Evolutionary conservation across 2,797 vertebrate genomes (phyloP).

Genomic region (Antrozous pallidus): DNA sequence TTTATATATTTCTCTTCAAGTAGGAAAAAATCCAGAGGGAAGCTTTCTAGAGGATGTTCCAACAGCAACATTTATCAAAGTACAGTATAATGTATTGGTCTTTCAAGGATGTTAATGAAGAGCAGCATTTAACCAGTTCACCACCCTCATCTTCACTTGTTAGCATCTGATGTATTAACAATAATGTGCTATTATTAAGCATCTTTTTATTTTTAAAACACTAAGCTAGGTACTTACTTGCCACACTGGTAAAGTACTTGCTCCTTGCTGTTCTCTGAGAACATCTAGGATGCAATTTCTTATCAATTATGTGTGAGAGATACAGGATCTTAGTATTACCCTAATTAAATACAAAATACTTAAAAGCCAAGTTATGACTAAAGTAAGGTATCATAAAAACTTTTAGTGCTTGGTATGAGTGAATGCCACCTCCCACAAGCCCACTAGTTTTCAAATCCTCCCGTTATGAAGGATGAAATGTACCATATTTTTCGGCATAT

Average conservation of each 20-base stretch:
- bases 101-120: background rate
- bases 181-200: background rate
- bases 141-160: background rate
- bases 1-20: constrained; percentile 18
- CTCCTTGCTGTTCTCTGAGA: background rate
- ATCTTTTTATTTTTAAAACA: constrained; percentile 22
- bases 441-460: background rate
- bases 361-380: background rate
- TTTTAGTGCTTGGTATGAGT: background rate
- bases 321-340: background rate
- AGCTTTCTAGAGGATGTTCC: constrained; percentile 17
- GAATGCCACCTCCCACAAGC: background rate
- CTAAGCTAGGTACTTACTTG: background rate
- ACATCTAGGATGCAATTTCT: constrained; percentile 5
- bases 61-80: background rate
- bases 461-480: background rate
- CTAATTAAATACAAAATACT: background rate
- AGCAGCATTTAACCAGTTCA: background rate
- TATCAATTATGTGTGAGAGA: background rate
- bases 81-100: background rate
- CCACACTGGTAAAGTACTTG: background rate
- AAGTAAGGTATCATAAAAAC: background rate
- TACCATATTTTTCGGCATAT: background rate
- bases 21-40: constrained; percentile 1
- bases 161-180: background rate